Evolutionary conservation across 2,888 invertebrate genomes (phyloP), one percentile per base, ranked within the genome.

Genomic region (Cremastinae sp.): DNA sequence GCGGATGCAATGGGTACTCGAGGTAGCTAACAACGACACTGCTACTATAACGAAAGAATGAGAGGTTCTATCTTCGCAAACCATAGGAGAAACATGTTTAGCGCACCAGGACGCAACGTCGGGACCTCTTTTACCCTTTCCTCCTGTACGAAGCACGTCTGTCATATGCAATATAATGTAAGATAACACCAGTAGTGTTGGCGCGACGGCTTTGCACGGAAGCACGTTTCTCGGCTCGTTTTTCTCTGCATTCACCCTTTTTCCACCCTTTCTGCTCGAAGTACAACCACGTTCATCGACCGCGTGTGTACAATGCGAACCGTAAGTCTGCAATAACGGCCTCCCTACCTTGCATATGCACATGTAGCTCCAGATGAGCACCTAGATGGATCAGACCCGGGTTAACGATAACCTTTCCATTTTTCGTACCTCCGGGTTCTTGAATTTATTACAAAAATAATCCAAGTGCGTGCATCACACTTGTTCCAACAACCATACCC

Each of bases 161-260:
- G 83, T 86, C 86, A 83, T 81, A 83, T 81, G 83, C 84, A 86
- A 85, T 85, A 76, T 76, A 85, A 85, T 84, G 83, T 81, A 83
- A 85, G 85, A 84, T 83, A 83, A 83, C 82, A 72, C 74, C 71
- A 74, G 79, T 62, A 81, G 80, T 80, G 83, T 85, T 84, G n/a
- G n/a, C n/a, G n/a, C n/a, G n/a, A n/a, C n/a, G n/a, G n/a, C n/a
- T n/a, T n/a, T n/a, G n/a, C n/a, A 85, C 81, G 81, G 80, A 62
- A 65, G 76, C 82, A 81, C 83, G 83, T 84, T 80, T 75, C 69
- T 69, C n/a, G n/a, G 45, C 79, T 74, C 72, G 70, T 45, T 65
- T 59, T 74, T 51, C 55, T 55, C 65, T 69, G 37, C 39, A 62
- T 58, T 62, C 70, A n/a, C 56, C 43, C 43, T 53, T 55, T 66